Conservation (phyloP, 2,797 vertebrate species). For the Mus caroli region DNA sequence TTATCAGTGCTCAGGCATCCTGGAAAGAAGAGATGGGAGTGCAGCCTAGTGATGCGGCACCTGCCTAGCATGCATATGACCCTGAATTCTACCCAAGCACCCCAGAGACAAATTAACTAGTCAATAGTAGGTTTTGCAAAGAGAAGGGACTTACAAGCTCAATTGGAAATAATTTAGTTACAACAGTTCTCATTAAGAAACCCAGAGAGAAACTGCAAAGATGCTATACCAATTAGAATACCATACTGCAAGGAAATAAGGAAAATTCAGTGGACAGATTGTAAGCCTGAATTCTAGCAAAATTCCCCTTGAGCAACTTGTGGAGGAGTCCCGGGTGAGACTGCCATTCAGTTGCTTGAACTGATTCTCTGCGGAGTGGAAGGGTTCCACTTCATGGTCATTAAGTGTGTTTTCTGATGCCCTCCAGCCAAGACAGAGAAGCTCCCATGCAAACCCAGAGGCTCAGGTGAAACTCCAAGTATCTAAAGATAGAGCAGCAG, state of each 20-base stretch:
- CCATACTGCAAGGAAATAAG: background rate
- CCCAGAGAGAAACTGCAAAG: constrained; percentile 4
- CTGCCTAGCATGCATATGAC: background rate
- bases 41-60: background rate
- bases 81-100: background rate
- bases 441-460: background rate
- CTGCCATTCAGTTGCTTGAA: background rate
- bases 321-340: constrained; percentile 39
- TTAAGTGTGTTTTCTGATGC: background rate
- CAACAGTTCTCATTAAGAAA: background rate
- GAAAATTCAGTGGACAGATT: constrained; percentile 35
- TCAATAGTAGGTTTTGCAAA: background rate
- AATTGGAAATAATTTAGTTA: background rate
- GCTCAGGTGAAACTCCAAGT: background rate
- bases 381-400: background rate
- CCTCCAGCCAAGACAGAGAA: background rate
- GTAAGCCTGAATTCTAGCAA: constrained; percentile 78
- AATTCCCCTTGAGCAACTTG: constrained; percentile 59
- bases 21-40: background rate
- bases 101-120: background rate
- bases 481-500: background rate
- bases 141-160: background rate
- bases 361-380: background rate
- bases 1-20: background rate
- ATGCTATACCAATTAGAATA: constrained; percentile 32